These are phyloP conservation scores for Dysmachus trigonus DNA, from an alignment of 2,888 invertebrate species.

Conservation along the genomic window DNA sequence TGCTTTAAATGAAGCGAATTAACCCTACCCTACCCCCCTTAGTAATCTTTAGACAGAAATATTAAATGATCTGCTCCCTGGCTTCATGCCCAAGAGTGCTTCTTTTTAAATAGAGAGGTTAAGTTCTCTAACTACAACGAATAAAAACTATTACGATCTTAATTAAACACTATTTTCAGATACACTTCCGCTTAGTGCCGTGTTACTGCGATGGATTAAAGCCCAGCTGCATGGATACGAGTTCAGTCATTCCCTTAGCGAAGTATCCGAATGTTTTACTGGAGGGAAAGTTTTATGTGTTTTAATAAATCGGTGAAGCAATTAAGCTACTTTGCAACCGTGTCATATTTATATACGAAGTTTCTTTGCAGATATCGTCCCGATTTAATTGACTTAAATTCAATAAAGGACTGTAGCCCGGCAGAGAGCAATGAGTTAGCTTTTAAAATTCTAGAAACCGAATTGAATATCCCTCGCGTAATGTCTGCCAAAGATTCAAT, in stretches of 20 bases:
- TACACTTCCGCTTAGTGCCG: slow-evolving; percentile 60
- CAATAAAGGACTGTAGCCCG: slow-evolving; percentile 72
- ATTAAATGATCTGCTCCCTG: no score
- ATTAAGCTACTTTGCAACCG: background rate
- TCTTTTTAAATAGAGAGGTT: background rate
- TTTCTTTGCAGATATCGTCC: slow-evolving; percentile 81
- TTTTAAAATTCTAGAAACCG: slow-evolving; percentile 86
- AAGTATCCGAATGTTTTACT: slow-evolving; percentile 62
- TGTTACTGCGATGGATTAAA: slow-evolving; percentile 62
- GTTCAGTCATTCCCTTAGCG: slow-evolving; percentile 59
- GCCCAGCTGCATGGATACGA: slow-evolving; percentile 60
- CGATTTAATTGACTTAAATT: slow-evolving; percentile 81
- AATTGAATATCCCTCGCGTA: slow-evolving; percentile 77
- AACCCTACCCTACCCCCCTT: no score
- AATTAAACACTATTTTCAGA: slow-evolving; percentile 52
- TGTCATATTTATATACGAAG: background rate
- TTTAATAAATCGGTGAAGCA: slow-evolving; percentile 61
- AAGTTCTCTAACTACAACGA: background rate
- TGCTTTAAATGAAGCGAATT: no score
- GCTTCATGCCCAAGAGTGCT: background rate
- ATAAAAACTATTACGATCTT: background rate
- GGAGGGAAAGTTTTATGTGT: slow-evolving; percentile 63
- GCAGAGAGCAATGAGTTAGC: slow-evolving; percentile 80
- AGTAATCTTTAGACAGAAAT: no score
- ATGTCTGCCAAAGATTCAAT: slow-evolving; percentile 79